These are phyloP conservation scores for Gallinago solitaria DNA, from an alignment of 2,797 vertebrate genomes.

Conservation along the genomic window DNA sequence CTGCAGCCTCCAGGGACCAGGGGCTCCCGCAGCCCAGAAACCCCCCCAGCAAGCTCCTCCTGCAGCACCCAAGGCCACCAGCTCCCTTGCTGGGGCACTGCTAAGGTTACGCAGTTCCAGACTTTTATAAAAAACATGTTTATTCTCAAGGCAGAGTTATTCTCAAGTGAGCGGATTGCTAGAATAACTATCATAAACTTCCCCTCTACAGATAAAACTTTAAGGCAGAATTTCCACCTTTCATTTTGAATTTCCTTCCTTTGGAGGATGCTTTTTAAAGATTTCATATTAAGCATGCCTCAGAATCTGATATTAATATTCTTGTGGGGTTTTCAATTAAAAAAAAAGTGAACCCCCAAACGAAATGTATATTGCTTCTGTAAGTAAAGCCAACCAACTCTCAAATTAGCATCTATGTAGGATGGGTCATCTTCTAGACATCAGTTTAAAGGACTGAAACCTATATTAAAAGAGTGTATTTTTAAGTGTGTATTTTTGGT, in stretches of 20 bases:
- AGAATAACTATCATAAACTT: not conserved
- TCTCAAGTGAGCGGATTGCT: not conserved
- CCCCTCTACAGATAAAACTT: not conserved
- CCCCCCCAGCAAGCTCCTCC: not conserved
- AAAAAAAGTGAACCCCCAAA: not conserved
- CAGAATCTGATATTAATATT: not conserved
- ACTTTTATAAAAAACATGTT: not conserved
- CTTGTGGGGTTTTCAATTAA: not conserved
- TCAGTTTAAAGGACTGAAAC: constrained; percentile 20
- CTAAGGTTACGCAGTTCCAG: not conserved
- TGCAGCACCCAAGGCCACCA: not conserved
- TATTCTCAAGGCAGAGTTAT: not conserved
- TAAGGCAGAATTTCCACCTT: not conserved
- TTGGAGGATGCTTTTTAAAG: not conserved
- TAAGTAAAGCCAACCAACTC: constrained; percentile 13
- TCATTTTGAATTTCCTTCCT: not conserved
- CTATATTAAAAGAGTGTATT: not conserved
- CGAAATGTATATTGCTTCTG: not conserved
- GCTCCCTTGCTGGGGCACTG: not conserved
- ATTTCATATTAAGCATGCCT: not conserved
- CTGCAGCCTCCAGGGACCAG: accelerated
- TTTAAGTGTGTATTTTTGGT: constrained; percentile 16
- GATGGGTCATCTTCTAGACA: not conserved
- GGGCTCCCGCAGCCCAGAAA: not conserved
- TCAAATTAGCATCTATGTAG: constrained; percentile 21